Conservation (phyloP, 2,113 vertebrate species). For the Pampusana beccarii region DNA sequence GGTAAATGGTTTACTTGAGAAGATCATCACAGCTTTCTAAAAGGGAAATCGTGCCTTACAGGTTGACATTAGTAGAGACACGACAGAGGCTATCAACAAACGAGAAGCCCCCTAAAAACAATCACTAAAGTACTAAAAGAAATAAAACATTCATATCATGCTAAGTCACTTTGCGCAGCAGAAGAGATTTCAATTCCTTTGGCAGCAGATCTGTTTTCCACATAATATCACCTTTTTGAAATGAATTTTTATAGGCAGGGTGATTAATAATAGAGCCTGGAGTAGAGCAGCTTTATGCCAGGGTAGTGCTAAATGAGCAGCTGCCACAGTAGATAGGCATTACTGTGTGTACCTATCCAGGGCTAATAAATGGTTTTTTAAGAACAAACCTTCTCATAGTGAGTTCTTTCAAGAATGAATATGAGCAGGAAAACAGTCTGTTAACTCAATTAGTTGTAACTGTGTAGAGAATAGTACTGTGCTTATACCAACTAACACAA, state of each 20-base stretch:
- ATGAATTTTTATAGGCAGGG: neutral
- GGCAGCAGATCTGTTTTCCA: neutral
- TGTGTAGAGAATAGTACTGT: neutral
- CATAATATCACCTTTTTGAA: neutral
- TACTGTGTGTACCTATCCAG: neutral
- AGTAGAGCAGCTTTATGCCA: neutral
- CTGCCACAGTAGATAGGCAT: neutral
- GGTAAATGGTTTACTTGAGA: neutral
- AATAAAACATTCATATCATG: neutral
- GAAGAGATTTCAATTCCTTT: neutral
- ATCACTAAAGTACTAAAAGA: neutral
- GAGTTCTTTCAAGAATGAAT: neutral
- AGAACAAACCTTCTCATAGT: neutral
- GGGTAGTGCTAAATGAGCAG: neutral
- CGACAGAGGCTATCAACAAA: neutral
- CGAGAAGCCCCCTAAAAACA: neutral
- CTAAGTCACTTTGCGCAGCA: neutral
- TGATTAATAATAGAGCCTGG: neutral
- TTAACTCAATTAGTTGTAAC: neutral
- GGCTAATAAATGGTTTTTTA: neutral
- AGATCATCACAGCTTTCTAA: neutral
- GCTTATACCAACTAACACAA: neutral
- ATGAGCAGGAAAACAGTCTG: neutral
- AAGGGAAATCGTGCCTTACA: neutral
- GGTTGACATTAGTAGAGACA: neutral